Percentiles rank a stretch among this genome's conserved stretches.
These are phyloP conservation scores for Gambusia yucatana DNA, from an alignment of 2,797 vertebrate species.

Conservation along the genomic window DNA sequence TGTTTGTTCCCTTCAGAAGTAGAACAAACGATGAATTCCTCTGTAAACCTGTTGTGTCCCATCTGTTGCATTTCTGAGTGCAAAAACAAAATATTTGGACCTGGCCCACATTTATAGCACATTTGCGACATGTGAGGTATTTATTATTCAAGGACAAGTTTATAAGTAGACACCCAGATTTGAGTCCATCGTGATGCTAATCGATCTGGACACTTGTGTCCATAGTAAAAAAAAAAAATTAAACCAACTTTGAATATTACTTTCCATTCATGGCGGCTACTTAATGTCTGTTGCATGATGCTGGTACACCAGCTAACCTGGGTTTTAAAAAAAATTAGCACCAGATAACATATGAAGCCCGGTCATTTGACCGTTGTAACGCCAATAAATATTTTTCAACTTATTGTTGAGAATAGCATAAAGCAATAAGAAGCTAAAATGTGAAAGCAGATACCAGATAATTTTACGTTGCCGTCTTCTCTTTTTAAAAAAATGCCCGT, in stretches of 20 bases:
- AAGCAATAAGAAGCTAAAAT: neutral
- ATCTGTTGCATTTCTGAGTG: conserved; percentile 33
- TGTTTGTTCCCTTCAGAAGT: conserved; percentile 52
- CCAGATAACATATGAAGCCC: too few relatives aligned
- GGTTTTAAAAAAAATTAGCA: neutral
- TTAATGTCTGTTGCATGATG: neutral
- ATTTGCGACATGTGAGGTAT: neutral
- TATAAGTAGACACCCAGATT: neutral
- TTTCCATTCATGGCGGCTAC: neutral
- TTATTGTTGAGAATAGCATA: neutral
- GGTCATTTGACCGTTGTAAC: neutral
- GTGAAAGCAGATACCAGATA: neutral
- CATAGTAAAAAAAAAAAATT: neutral
- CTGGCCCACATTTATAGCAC: neutral
- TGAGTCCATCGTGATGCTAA: neutral
- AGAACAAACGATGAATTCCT: conserved; percentile 37
- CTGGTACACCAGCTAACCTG: neutral
- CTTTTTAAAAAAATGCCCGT: neutral
- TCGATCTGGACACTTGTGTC: neutral
- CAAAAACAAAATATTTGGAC: conserved; percentile 13
- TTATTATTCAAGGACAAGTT: neutral
- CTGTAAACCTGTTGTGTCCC: conserved; percentile 35
- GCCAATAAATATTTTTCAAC: neutral
- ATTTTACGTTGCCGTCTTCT: neutral
- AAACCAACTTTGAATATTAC: neutral